A percentile compares a stretch with the other conserved stretches of the same genome.
Conservation (phyloP, 2,797 vertebrate species). For the Phoxinus dragarum region DNA sequence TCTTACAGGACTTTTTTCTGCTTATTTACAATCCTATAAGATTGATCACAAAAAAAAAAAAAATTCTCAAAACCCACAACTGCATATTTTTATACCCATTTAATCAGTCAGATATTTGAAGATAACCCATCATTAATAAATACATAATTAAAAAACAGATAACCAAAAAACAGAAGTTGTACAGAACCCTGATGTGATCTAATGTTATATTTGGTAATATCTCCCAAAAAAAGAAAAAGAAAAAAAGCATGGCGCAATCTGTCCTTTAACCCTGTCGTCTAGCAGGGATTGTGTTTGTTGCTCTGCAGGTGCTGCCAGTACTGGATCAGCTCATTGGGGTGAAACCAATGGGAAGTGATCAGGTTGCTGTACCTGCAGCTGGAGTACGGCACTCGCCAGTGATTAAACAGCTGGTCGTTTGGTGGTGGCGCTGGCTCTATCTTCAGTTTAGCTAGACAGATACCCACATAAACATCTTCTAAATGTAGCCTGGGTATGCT, state of each 20-base stretch:
- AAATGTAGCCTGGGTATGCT: slow-evolving; percentile 87
- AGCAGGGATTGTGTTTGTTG: slow-evolving; percentile 92
- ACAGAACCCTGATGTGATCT: not conserved
- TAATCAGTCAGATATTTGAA: not conserved
- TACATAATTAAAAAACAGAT: not conserved
- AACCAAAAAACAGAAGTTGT: not conserved
- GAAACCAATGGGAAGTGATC: slow-evolving; percentile 97
- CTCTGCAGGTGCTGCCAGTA: slow-evolving; percentile 96
- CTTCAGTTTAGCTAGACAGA: slow-evolving; percentile 90
- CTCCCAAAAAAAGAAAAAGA: not conserved
- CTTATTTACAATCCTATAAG: not conserved
- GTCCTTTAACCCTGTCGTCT: slow-evolving; percentile 78
- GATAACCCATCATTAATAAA: not conserved
- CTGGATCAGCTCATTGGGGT: slow-evolving; percentile 92
- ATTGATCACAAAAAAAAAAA: not conserved
- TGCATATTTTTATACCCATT: not conserved
- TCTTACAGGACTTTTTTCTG: not conserved
- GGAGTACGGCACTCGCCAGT: slow-evolving; percentile 97
- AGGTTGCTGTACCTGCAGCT: slow-evolving; percentile 98
- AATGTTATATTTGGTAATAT: not conserved
- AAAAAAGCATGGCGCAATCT: slow-evolving; percentile 76
- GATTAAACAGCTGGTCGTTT: slow-evolving; percentile 95
- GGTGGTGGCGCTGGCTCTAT: slow-evolving; percentile 90
- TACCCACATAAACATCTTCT: slow-evolving; percentile 95
- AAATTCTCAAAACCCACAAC: not conserved